Evolutionary conservation across 2,888 invertebrate species (phyloP).

Genomic region (Tachina grossa): DNA sequence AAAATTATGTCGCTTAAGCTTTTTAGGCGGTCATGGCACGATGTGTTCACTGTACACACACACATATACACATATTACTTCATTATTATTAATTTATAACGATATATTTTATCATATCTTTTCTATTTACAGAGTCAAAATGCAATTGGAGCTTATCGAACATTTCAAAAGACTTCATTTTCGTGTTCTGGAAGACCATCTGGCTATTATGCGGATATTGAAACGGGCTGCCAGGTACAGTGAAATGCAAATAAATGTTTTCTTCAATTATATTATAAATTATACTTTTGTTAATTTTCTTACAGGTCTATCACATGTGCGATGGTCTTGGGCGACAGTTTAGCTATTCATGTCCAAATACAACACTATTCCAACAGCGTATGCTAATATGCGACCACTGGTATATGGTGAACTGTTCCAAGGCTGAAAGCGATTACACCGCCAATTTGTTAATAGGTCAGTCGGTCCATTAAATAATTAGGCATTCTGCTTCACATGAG

Average conservation of each 20-base stretch:
- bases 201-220: constrained; percentile 90
- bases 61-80: neutral
- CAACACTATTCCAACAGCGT: constrained; percentile 90
- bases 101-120: neutral
- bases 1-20: too few species aligned
- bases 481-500: too few species aligned
- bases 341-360: constrained; percentile 90
- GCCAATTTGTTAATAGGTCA: constrained; percentile 89
- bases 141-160: constrained; percentile 77
- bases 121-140: constrained; percentile 74
- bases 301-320: constrained; percentile 91
- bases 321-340: constrained; percentile 90
- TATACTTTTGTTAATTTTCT: neutral
- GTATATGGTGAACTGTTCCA: constrained; percentile 92
- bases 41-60: too few species aligned
- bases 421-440: constrained; percentile 87
- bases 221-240: constrained; percentile 88
- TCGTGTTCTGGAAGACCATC: constrained; percentile 87
- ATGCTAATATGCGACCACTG: constrained; percentile 91
- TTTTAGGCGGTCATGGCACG: too few species aligned
- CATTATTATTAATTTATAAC: neutral
- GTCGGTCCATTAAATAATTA: constrained; percentile 65
- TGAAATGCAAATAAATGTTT: constrained; percentile 16
- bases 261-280: constrained; percentile 7
- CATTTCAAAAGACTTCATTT: constrained; percentile 84